phyloP scores from a whole-genome alignment of 2,797 vertebrate species.

The Arnoldichthys spilopterus region DNA sequence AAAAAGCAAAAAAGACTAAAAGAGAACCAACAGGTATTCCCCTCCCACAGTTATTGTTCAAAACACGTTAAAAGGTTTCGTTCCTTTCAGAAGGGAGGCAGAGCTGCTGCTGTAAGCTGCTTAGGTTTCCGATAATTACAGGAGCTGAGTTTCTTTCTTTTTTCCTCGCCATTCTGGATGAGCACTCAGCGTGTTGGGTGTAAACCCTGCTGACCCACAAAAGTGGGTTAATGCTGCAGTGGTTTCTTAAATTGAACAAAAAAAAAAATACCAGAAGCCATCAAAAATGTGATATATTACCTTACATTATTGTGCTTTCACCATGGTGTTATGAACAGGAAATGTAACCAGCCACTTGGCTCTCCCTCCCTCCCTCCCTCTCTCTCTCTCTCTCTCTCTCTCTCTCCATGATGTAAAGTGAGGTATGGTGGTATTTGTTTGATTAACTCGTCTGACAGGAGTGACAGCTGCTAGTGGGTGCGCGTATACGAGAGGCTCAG shows the following conservation, averaged over 20 bases:
- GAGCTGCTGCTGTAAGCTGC: conserved; percentile 71
- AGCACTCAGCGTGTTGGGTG: conserved; percentile 15
- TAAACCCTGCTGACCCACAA: conserved; percentile 26
- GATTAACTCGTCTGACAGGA: conserved; percentile 99
- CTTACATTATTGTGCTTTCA: conserved; percentile 2
- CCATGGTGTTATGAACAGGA: conserved; percentile 20
- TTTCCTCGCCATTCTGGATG: conserved; percentile 30
- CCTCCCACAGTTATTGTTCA: conserved; percentile 68
- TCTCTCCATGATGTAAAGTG: conserved; percentile 82
- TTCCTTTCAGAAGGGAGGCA: conserved; percentile 73
- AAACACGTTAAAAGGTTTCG: conserved; percentile 75
- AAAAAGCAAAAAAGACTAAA: conserved; percentile 57
- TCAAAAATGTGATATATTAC: conserved; percentile 6
- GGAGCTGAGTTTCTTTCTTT: conserved; percentile 70
- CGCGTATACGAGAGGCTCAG: conserved; percentile 98
- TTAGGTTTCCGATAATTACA: conserved; percentile 77
- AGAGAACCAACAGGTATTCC: conserved; percentile 58
- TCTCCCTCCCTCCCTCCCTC: conserved; percentile 26
- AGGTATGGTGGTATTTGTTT: conserved; percentile 99
- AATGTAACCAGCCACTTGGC: conserved; percentile 28
- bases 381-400: conserved; percentile 8
- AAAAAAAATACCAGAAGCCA: conserved; percentile 26
- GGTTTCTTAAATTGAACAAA: conserved; percentile 31
- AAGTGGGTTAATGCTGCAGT: conserved; percentile 37
- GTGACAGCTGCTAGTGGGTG: conserved; percentile 98